Percentiles rank a stretch among this genome's conserved stretches.
These are phyloP conservation scores for Odontamblyopus lacepedii DNA, from an alignment of 2,797 vertebrate species.

Conservation along the genomic window DNA sequence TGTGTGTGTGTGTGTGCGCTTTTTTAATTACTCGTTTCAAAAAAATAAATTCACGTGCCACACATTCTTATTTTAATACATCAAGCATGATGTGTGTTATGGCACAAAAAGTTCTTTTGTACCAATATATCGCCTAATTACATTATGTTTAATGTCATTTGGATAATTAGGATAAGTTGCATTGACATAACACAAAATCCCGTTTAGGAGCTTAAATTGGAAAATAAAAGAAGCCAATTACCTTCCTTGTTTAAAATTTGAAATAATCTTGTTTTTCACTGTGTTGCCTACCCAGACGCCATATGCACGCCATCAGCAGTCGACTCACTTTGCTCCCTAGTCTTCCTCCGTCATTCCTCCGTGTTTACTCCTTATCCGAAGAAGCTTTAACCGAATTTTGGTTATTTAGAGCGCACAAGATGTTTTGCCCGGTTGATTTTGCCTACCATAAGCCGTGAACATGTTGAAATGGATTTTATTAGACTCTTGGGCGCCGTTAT, in stretches of 20 bases:
- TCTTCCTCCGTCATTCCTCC: slow-evolving; percentile 15
- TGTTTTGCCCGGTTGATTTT: neutral
- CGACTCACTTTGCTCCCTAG: slow-evolving; percentile 41
- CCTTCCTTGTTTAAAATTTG: neutral
- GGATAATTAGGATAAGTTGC: neutral
- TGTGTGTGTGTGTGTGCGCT: neutral
- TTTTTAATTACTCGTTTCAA: neutral
- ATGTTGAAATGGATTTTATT: slow-evolving; percentile 82
- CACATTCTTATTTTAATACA: slow-evolving; percentile 37
- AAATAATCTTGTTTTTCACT: slow-evolving; percentile 25
- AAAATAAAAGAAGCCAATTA: neutral
- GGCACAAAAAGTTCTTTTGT: slow-evolving; percentile 57
- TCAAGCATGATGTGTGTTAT: slow-evolving; percentile 39
- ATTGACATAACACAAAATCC: neutral
- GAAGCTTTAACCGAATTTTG: neutral
- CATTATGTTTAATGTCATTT: slow-evolving; percentile 36
- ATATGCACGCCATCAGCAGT: slow-evolving; percentile 49
- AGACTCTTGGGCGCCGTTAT: slow-evolving; percentile 75
- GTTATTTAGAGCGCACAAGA: neutral
- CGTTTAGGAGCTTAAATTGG: neutral
- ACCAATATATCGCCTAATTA: slow-evolving; percentile 18
- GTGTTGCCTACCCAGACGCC: slow-evolving; percentile 36
- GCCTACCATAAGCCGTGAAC: slow-evolving; percentile 52
- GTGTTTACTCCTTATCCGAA: slow-evolving; percentile 6
- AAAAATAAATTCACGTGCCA: slow-evolving; percentile 12